Conservation (phyloP, 2,888 invertebrate genomes). For the Limnephilus marmoratus region DNA sequence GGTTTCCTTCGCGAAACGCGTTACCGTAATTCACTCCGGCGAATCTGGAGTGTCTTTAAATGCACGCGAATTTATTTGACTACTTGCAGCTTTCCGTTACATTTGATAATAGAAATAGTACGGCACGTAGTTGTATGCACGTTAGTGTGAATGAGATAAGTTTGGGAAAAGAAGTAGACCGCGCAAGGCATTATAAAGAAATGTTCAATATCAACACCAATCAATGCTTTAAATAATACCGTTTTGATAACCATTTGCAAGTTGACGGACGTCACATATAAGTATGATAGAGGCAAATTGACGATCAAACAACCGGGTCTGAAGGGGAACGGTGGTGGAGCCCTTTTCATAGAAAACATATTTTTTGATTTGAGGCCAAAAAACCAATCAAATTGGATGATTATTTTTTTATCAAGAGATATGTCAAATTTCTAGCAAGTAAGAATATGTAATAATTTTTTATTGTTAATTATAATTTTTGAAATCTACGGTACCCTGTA, state of each 20-base stretch:
- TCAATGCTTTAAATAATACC: background rate
- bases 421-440: no score
- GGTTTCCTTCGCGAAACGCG: constrained; percentile 15
- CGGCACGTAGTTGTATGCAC: background rate
- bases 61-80: background rate
- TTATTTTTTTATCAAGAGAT: no score
- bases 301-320: background rate
- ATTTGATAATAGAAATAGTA: background rate
- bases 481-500: no score
- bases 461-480: no score
- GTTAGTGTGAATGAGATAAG: background rate
- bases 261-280: background rate
- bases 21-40: background rate
- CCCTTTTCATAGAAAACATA: no score
- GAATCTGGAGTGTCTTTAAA: background rate
- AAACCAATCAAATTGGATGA: no score
- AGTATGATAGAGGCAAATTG: background rate
- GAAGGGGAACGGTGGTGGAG: no score
- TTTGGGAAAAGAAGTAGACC: background rate
- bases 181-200: background rate
- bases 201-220: background rate
- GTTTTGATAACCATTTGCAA: background rate
- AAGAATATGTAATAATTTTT: no score
- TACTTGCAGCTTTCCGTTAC: background rate
- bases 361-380: no score